Evolutionary conservation across 2,797 vertebrate genomes (phyloP).

Genomic region (Valencia hispanica): DNA sequence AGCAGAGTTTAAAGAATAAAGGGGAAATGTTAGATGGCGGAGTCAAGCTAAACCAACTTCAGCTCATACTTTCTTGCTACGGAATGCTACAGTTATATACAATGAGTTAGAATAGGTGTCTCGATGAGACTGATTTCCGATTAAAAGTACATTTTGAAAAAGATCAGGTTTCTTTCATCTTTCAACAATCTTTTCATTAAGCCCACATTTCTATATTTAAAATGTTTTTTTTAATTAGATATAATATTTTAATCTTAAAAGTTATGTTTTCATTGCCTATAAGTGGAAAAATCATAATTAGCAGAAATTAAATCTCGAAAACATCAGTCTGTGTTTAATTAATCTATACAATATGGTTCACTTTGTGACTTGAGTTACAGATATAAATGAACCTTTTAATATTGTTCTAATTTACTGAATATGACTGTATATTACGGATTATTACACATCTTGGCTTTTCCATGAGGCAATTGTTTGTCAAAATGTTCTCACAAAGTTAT

Average conservation of each 20-base stretch:
- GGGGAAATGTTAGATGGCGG: not conserved
- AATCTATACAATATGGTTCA: not conserved
- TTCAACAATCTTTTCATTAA: too few species aligned
- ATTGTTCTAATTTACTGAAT: not conserved
- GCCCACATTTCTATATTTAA: too few species aligned
- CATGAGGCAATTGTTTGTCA: not conserved
- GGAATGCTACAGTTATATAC: too few species aligned
- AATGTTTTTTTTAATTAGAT: too few species aligned
- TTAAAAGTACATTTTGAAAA: too few species aligned
- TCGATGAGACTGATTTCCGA: too few species aligned
- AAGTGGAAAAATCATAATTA: not conserved
- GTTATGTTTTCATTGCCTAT: too few species aligned
- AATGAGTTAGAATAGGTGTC: too few species aligned
- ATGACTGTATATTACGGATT: not conserved
- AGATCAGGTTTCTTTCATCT: too few species aligned
- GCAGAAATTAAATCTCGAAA: not conserved
- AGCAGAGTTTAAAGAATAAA: not conserved
- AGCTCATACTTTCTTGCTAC: too few species aligned
- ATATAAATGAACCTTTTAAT: not conserved
- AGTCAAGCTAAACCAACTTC: not conserved
- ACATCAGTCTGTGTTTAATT: not conserved
- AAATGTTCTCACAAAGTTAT: not conserved
- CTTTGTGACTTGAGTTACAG: not conserved
- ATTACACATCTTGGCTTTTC: not conserved
- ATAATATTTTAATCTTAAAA: too few species aligned